A percentile compares a stretch with the other conserved stretches of the same genome.
Evolutionary conservation across 2,888 invertebrate species (phyloP).

Genomic region (Rhyacophila evoluta): DNA sequence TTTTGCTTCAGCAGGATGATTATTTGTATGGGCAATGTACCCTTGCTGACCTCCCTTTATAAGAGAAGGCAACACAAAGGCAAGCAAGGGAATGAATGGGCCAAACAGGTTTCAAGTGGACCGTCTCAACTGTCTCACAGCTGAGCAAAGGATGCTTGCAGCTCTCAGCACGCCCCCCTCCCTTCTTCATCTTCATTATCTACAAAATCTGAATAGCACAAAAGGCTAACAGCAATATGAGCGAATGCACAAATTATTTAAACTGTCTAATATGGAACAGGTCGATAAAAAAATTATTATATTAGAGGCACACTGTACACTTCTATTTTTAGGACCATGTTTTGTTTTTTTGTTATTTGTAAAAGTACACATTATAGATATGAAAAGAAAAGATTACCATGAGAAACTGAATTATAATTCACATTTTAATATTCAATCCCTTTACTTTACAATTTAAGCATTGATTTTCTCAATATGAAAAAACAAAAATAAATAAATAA

Average conservation of each 20-base stretch:
- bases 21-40: constrained; percentile 42
- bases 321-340: no score
- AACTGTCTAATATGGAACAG: background rate
- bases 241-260: background rate
- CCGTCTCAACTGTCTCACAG: constrained; percentile 1
- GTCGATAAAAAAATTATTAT: background rate
- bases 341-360: no score
- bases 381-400: no score
- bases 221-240: background rate
- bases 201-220: background rate
- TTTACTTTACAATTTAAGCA: no score
- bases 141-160: constrained; percentile 25
- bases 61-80: constrained; percentile 36
- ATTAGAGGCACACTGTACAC: no score
- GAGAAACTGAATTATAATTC: no score
- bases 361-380: no score
- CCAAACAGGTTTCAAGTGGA: constrained; percentile 45
- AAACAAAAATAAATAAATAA: no score
- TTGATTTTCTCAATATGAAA: no score
- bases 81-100: constrained; percentile 45
- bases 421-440: no score
- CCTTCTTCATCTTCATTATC: background rate
- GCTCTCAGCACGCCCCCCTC: constrained; percentile 12
- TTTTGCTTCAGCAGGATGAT: constrained; percentile 44
- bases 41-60: constrained; percentile 36